Base-by-base conservation (phyloP, 1,140 invertebrate genomes). In the Macrobrachium nipponense region DNA sequence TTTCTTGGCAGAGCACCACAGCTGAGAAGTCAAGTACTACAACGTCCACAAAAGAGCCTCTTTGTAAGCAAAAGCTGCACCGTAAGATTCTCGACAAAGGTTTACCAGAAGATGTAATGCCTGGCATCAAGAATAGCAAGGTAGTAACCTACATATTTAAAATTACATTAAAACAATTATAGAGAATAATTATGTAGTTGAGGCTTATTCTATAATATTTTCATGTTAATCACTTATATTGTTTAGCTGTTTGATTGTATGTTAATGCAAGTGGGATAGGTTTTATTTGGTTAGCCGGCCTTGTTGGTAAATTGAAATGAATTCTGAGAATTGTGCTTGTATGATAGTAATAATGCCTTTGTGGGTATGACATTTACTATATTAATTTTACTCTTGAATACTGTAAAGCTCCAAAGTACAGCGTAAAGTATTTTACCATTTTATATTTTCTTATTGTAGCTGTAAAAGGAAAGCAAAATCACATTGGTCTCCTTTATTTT, bases 1-100 rank as follows among this genome's bases (percentile, higher is more conserved):
- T 15, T 68, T 43, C 20, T 60, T 58, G 23, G 27, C 72, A 87
- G 85, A 81, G 70, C n/a, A 14, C 85, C 18, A 60, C 85, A 51
- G 58, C 85, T 64, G 85, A 87, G 43, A 87, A 81, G 44, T 72
- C 85, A 36, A 87, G 44, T 62, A 79, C 83, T 58, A 62, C 79
- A 44, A 75, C 61, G 61, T n/a, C 77, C 14, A 72, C n/a, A 58
- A 85, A 82, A 72, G 64, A 85, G 51, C 75, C 87, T 12, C 80
- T 89, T 23, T 96, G 95, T 89, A 94, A 94, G 92, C 96, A 97
- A 92, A 97, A 97, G 93, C 92, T 95, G 81, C 97, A 98, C 90
- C 94, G 94, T 89, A 97, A 97, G 93, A 94, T 98, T 87, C 91
- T 98, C 89, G 96, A 97, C 90, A 97, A 97, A 92, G 97, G 97